Base-by-base conservation (phyloP, 2,797 vertebrate species). In the Etheostoma nigrum region DNA sequence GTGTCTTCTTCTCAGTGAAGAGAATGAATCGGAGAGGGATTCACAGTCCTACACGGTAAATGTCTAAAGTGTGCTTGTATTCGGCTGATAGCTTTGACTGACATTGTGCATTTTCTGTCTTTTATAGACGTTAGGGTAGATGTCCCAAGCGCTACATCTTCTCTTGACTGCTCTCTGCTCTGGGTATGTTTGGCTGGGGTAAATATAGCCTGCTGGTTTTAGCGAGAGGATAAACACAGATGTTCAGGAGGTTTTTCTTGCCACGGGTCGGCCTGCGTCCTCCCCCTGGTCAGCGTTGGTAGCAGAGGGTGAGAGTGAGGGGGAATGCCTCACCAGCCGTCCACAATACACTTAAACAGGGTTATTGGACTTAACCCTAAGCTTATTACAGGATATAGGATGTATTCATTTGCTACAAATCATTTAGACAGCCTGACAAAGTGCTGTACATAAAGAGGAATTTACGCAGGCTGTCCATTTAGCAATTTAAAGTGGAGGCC, bases 171-270 rank as follows among this genome's bases (percentile, higher is more conserved):
- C 64, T 82, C 78, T 73, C 76, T 82, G 67, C 76, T 73, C 81
- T 65, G 86, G 88, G 79, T 81, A 84, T 92, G 91, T 94, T 94
- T 93, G 92, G 90, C 92, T 58, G 66, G 84, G 78, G 92, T 96
- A 96, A 95, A 95, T 96, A 95, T 95, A 95, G 94, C 86, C 85
- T 90, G 92, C 93, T 94, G 94, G 93, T 94, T 95, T 95, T 90
- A 93, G 92, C 92, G 77, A 51, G 84, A 94, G 94, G 90, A 95
- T 94, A 95, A 95, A 95, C 94, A 95, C 94, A 95, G 95, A 95
- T 95, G 94, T 95, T 88, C 91, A 93, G 88, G 90, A 91, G 83
- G 89, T 90, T 87, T 89, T 90, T 87, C 79, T 94, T 74, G 88
- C 93, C 92, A 89, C 91, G 91, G 90, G 76, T 88, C 69, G 74